Evolutionary conservation across 2,888 invertebrate species (phyloP), one percentile per base, ranked within the genome.

Genomic region (Mesochorus sp.): DNA sequence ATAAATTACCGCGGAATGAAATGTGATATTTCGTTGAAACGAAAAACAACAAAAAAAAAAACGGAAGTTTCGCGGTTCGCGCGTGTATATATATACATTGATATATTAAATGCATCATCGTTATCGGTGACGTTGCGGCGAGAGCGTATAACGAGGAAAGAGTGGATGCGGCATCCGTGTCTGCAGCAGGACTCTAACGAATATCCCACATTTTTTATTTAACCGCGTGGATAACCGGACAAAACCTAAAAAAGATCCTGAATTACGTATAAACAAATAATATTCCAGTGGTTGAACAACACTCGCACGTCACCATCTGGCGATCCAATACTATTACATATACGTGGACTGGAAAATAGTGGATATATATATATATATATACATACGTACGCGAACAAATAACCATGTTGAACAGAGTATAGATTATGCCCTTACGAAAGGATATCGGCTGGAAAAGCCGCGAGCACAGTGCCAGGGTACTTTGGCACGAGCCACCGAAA

Each of bases 401-500:
- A 44, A 61, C 6, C 1, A 6, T 44, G 44, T 17, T 28, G 14
- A 19, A 26, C 24, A n/a, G 37, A n/a, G 59, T 21, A 68, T 47
- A n/a, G 14, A 47, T 47, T 57, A 34, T 24, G 57, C 47, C 12
- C 37, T 2, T 47, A 47, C 47, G 31, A 26, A 34, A 68, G n/a
- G 51, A 53, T 39, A 51, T 51, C 21, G 24, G 5, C 17, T 12
- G 44, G 19, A 31, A 62, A 53, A 37, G 14, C 61, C 21, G 57
- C 34, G 49, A 49, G 57, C 42, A n/a, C n/a, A 26, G 71, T 57
- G 68, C 44, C 51, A 44, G 72, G 72, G 57, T 67, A 77, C 61
- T 72, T 67, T 77, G 76, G 76, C 76, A 72, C 72, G 66, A 67
- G 47, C 31, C 47, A 72, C 53, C 47, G 55, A 68, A 57, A 72